Base-by-base conservation (phyloP, 2,888 invertebrate species). In the Eilema griseolum region DNA sequence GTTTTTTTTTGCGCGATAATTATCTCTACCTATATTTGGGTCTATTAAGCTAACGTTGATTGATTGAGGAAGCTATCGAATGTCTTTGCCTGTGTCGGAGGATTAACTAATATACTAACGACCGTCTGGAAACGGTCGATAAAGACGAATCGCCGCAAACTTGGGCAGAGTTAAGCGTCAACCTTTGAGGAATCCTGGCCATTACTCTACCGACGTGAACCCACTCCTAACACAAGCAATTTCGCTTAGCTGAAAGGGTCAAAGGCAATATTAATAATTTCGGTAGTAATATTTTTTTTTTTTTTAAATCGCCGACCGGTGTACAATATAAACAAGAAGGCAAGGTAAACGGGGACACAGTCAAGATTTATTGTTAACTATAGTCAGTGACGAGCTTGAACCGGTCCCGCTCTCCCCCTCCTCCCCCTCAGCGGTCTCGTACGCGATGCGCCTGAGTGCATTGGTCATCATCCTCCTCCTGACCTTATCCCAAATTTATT, bases 311-410 rank as follows among this genome's bases (percentile, higher is more conserved):
- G n/a, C n/a, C n/a, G n/a, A n/a, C n/a, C n/a, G n/a, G n/a, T n/a
- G n/a, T 77, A 81, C 74, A 82, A 76, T 82, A 80, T 83, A 85
- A 84, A 84, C 81, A 86, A 76, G 71, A 78, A 83, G 81, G 86
- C 87, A 88, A 90, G 89, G 89, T 82, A 88, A 93, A 92, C 87
- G 90, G 86, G 92, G 90, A 89, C 92, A 93, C 79, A 83, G 82
- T 82, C 83, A 84, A 82, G 87, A 86, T 41, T 41, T 66, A 86
- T 85, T 64, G 37, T 71, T 61, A 85, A 82, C 83, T 82, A 87
- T 64, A 72, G 69, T 72, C 69, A 72, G 88, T 88, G 88, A 83
- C 84, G 89, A 88, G 84, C 87, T 83, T 83, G 81, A 87, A 92
- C 92, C 92, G 91, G 90, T 90, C 85, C 76, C 70, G 74, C 83